Conservation (phyloP, 2,113 vertebrate species). For the Myotis brandtii region DNA sequence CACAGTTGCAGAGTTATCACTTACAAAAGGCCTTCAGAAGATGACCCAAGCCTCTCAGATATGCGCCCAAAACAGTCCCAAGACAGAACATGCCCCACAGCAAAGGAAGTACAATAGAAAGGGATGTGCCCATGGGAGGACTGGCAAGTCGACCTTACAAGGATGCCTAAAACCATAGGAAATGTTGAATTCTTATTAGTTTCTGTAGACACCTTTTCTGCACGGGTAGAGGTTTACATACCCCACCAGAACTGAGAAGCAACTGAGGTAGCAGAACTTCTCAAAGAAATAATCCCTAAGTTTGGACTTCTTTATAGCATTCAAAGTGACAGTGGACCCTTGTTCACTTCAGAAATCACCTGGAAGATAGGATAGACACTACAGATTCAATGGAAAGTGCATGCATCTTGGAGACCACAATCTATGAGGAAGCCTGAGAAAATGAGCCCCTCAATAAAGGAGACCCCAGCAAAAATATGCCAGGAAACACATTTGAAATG, state of each 20-base stretch:
- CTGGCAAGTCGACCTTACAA: not conserved
- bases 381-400: too few relatives aligned
- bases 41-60: not conserved
- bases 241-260: not conserved
- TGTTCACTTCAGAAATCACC: too few relatives aligned
- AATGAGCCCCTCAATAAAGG: too few relatives aligned
- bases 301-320: too few relatives aligned
- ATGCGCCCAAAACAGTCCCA: not conserved
- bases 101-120: not conserved
- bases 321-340: too few relatives aligned
- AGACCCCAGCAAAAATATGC: too few relatives aligned
- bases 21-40: not conserved
- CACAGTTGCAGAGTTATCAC: not conserved
- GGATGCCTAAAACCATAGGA: not conserved
- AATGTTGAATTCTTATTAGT: not conserved
- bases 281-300: not conserved
- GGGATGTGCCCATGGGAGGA: not conserved
- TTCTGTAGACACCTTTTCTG: not conserved
- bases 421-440: too few relatives aligned
- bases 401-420: too few relatives aligned
- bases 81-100: not conserved
- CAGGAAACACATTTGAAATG: too few relatives aligned
- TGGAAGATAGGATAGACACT: too few relatives aligned
- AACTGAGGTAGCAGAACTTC: not conserved
- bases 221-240: not conserved